Conservation (phyloP, 2,888 invertebrate genomes). For the Macrosoma leucophasiata region DNA sequence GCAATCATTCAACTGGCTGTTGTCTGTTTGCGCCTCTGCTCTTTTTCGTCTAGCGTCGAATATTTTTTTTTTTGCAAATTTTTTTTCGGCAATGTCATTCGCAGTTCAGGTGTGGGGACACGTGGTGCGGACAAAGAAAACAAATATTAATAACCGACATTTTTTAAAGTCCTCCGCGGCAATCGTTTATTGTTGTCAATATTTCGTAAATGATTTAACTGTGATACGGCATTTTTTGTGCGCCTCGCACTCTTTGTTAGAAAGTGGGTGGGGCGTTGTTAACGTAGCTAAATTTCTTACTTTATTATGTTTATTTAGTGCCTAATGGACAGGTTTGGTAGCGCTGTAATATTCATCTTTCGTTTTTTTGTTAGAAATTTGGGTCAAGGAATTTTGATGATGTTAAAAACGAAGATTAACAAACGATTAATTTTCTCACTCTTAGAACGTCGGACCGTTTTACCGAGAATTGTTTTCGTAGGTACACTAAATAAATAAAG, state of each 20-base stretch:
- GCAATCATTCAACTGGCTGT: constrained; percentile 75
- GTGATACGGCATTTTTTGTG: constrained; percentile 66
- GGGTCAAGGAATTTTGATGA: too few relatives aligned
- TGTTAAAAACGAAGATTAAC: too few relatives aligned
- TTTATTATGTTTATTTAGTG: constrained; percentile 66
- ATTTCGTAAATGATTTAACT: constrained; percentile 74
- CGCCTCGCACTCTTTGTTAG: constrained; percentile 52
- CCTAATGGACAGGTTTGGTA: constrained; percentile 69
- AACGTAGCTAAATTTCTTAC: constrained; percentile 50
- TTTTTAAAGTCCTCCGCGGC: constrained; percentile 66
- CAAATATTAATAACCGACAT: constrained; percentile 74
- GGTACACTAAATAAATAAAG: too few relatives aligned
- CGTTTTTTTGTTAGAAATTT: too few relatives aligned
- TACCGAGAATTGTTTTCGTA: too few relatives aligned
- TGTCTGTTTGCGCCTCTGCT: constrained; percentile 73
- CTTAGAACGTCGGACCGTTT: too few relatives aligned
- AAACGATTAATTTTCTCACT: too few relatives aligned
- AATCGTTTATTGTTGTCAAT: constrained; percentile 71
- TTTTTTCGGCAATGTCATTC: constrained; percentile 66
- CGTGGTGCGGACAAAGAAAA: constrained; percentile 71
- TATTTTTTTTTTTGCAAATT: constrained; percentile 63
- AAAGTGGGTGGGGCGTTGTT: constrained; percentile 49
- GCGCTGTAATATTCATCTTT: too few relatives aligned
- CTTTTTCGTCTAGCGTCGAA: constrained; percentile 60
- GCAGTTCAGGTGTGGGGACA: constrained; percentile 74